Evolutionary conservation across 2,797 vertebrate species (phyloP).

Genomic region (Smutsia temminckii): DNA sequence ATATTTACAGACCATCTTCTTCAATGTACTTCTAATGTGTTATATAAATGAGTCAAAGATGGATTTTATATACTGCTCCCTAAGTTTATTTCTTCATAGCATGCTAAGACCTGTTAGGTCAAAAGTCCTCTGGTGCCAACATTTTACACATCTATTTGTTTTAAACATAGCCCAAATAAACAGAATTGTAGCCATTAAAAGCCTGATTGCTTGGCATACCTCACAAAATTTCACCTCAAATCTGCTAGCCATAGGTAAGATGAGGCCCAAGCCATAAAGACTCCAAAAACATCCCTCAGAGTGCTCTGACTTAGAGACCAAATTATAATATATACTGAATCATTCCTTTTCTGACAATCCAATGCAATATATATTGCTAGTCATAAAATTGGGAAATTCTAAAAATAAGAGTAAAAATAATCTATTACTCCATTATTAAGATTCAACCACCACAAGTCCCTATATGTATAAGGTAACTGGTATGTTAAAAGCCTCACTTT

Average conservation of each 20-base stretch:
- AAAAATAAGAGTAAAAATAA: background rate
- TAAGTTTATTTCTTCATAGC: background rate
- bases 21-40: background rate
- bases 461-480: background rate
- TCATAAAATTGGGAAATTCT: background rate
- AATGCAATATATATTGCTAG: background rate
- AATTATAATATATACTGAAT: background rate
- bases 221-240: no score
- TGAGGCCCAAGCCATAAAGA: background rate
- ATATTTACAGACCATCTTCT: background rate
- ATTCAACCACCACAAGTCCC: background rate
- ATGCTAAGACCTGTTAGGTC: background rate
- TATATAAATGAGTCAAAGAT: background rate
- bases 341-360: background rate
- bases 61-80: background rate
- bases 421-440: background rate
- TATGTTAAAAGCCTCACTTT: background rate
- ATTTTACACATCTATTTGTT: background rate
- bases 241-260: background rate
- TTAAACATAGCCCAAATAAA: background rate
- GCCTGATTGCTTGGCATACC: background rate
- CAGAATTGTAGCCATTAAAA: background rate
- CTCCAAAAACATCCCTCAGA: background rate
- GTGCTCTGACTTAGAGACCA: background rate
- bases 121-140: background rate